Evolutionary conservation across 2,888 invertebrate genomes (phyloP).

Genomic region (Nezara viridula): DNA sequence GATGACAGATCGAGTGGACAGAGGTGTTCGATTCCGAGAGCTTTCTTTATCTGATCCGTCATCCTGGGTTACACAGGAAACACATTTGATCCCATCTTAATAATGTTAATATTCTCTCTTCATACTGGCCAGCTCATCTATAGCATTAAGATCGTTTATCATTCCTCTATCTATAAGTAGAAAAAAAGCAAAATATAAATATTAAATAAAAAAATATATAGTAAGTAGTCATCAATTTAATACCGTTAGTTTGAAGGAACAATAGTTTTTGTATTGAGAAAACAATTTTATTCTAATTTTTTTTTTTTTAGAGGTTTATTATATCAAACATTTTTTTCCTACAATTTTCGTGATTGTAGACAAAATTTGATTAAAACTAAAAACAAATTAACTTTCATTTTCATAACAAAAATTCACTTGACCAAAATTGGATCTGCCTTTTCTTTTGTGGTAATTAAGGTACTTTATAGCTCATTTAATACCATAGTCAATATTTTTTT

Average conservation of each 20-base stretch:
- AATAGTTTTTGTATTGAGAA: neutral
- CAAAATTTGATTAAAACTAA: no score
- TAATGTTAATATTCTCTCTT: neutral
- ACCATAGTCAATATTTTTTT: no score
- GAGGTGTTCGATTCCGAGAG: no score
- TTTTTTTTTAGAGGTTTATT: no score
- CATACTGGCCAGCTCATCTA: neutral
- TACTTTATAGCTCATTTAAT: no score
- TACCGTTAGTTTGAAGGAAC: neutral
- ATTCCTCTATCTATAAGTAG: neutral
- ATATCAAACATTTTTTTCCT: no score
- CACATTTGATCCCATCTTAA: neutral
- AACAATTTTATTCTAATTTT: no score
- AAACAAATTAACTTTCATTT: no score
- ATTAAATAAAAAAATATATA: slow-evolving; percentile 14
- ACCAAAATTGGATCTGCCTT: no score
- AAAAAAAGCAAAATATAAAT: neutral
- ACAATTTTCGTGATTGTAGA: no score
- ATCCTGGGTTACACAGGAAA: neutral
- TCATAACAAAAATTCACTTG: no score
- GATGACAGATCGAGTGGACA: neutral
- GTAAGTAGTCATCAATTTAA: neutral
- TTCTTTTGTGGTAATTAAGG: no score
- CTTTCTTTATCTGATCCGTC: neutral
- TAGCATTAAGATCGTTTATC: neutral